Evolutionary conservation across 2,888 invertebrate genomes (phyloP).

Genomic region (Crepidodera aurea): DNA sequence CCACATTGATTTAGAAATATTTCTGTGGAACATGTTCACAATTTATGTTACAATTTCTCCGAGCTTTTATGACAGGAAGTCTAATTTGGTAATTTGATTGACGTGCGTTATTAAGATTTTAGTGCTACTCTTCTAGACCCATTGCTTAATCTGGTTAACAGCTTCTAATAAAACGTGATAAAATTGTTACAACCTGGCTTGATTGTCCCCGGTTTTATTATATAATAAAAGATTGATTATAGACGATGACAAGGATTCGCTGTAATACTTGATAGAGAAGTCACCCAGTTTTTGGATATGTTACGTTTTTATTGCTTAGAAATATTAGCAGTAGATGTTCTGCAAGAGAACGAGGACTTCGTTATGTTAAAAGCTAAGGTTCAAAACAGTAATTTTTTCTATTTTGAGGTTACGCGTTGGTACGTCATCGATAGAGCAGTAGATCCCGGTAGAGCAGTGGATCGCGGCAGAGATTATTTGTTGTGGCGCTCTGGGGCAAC

Average conservation of each 20-base stretch:
- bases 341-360: no score
- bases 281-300: no score
- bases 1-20: no score
- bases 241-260: background rate
- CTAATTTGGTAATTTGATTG: slow-evolving; percentile 5
- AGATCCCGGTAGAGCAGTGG: no score
- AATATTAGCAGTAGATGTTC: no score
- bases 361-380: no score
- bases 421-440: no score
- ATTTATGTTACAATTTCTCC: background rate
- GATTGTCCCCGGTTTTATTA: slow-evolving; percentile 1
- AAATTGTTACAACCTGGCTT: slow-evolving; percentile 9
- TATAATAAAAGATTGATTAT: slow-evolving; percentile 8
- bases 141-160: slow-evolving; percentile 12
- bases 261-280: background rate
- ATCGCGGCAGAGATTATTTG: no score
- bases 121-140: background rate
- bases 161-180: slow-evolving; percentile 6
- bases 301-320: no score
- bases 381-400: no score
- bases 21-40: background rate
- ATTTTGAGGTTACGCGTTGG: no score
- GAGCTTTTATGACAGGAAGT: background rate
- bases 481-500: no score
- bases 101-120: slow-evolving; percentile 6